Evolutionary conservation across 2,797 vertebrate species (phyloP).

Genomic region (Propithecus deckenii): DNA sequence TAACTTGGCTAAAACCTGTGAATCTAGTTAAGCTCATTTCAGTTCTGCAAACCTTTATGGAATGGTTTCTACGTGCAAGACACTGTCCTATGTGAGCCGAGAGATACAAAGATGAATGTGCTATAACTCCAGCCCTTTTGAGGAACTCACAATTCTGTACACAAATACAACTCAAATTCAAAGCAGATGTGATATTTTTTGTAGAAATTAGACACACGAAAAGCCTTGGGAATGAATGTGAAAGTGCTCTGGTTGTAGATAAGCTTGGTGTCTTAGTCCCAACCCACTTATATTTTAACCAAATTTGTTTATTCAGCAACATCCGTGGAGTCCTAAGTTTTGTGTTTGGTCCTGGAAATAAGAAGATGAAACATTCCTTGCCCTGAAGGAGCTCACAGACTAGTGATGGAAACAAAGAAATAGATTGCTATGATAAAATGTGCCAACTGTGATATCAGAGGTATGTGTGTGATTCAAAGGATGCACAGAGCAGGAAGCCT

Average conservation of each 20-base stretch:
- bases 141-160: neutral
- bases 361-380: neutral
- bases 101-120: neutral
- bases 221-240: neutral
- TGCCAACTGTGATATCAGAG: neutral
- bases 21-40: constrained; percentile 11
- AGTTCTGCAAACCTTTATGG: constrained; percentile 1
- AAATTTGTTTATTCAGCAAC: neutral
- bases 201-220: neutral
- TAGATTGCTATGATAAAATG: neutral
- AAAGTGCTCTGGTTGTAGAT: neutral
- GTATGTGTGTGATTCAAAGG: neutral
- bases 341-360: neutral
- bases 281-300: neutral
- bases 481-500: neutral
- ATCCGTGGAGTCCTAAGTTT: neutral
- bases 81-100: neutral
- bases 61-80: neutral
- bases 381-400: neutral
- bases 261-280: neutral
- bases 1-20: neutral
- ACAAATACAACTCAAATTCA: constrained; percentile 11
- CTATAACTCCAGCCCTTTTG: neutral
- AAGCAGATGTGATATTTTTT: constrained; percentile 31
- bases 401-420: neutral